Percentiles rank a stretch among this genome's conserved stretches.
phyloP scores from a whole-genome alignment of 2,113 vertebrate genomes.

The Podiceps cristatus region DNA sequence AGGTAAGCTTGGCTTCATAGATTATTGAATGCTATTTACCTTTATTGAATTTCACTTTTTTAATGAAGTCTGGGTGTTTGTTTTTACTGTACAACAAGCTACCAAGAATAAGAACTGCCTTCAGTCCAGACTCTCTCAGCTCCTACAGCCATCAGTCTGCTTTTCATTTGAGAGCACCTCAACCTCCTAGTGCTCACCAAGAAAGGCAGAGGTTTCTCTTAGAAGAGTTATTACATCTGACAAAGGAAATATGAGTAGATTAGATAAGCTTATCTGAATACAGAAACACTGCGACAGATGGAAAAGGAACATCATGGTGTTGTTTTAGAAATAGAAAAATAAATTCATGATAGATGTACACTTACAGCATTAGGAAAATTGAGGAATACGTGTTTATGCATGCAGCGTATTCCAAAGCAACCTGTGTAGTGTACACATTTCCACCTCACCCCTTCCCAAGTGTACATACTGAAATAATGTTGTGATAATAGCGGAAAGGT shows the following conservation, averaged over 20 bases:
- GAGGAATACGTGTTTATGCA: neutral
- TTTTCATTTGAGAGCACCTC: constrained; percentile 17
- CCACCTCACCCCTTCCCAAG: neutral
- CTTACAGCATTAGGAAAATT: neutral
- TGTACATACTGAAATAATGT: neutral
- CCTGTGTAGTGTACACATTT: neutral
- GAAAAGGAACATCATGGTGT: neutral
- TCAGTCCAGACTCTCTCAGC: neutral
- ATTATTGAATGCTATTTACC: neutral
- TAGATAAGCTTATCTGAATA: constrained; percentile 28
- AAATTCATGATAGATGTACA: neutral
- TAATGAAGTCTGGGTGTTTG: neutral
- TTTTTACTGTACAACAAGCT: neutral
- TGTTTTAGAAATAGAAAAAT: neutral
- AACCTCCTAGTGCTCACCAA: neutral
- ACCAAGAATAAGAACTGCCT: neutral
- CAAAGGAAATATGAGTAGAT: constrained; percentile 30
- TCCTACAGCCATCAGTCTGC: neutral
- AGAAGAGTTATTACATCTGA: neutral
- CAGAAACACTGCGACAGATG: constrained; percentile 10
- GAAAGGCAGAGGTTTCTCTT: constrained; percentile 29
- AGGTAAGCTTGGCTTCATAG: neutral
- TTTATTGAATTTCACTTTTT: neutral
- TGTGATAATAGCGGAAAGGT: neutral
- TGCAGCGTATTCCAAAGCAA: neutral